These are phyloP conservation scores for Dendroctonus ponderosae DNA, from an alignment of 1,140 invertebrate genomes.

Conservation along the genomic window DNA sequence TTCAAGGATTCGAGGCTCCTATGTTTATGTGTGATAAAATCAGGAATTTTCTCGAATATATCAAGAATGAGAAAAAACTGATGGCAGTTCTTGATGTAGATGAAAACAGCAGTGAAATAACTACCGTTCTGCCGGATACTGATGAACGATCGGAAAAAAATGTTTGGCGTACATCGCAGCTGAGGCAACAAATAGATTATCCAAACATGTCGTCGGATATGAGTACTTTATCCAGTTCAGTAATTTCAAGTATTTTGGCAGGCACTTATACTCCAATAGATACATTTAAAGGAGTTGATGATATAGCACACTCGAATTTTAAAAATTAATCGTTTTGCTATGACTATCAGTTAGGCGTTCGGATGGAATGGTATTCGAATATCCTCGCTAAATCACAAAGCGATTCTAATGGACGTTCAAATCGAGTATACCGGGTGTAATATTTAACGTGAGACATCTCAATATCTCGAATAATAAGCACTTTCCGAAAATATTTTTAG, in stretches of 20 bases:
- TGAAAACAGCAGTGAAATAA: constrained; percentile 42
- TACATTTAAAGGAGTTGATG: constrained; percentile 24
- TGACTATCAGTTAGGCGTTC: no score
- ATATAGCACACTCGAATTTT: constrained; percentile 40
- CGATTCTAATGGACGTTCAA: no score
- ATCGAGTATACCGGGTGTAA: no score
- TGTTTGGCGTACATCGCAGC: constrained; percentile 43
- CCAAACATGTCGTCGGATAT: constrained; percentile 48
- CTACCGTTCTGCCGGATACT: constrained; percentile 41
- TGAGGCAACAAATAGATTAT: constrained; percentile 44
- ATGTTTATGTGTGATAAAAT: constrained; percentile 73
- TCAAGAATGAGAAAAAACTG: constrained; percentile 45
- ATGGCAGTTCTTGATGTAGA: constrained; percentile 43
- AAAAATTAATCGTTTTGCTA: neutral
- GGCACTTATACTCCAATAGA: constrained; percentile 43
- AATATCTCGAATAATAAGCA: no score
- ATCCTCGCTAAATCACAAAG: no score
- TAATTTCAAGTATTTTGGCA: constrained; percentile 44
- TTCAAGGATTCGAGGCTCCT: constrained; percentile 72
- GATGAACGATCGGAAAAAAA: constrained; percentile 40
- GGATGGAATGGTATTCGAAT: no score
- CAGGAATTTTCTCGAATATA: constrained; percentile 56
- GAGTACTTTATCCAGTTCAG: constrained; percentile 48
- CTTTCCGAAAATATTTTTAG: no score
- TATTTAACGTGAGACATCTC: no score